Percentiles rank a stretch among this genome's conserved stretches.
These are phyloP conservation scores for Elaphurus davidianus DNA, from an alignment of 2,113 vertebrate genomes.

Conservation along the genomic window DNA sequence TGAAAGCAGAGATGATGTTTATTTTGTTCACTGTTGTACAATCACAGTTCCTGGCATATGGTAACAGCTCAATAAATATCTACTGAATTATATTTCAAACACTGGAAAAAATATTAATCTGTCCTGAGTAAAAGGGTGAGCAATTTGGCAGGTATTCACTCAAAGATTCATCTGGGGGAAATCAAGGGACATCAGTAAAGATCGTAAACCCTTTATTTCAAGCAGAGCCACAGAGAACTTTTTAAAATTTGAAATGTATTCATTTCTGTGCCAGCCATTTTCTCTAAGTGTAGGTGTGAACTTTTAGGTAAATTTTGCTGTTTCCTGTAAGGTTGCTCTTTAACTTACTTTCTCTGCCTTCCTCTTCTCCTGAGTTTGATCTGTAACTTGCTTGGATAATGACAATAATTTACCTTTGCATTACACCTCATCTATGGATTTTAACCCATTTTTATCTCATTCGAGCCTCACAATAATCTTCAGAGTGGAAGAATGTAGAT, in stretches of 20 bases:
- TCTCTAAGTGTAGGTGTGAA: background rate
- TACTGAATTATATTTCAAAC: background rate
- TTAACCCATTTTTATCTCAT: background rate
- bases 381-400: background rate
- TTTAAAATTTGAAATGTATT: background rate
- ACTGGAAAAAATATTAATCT: background rate
- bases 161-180: background rate
- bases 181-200: background rate
- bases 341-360: background rate
- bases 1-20: background rate
- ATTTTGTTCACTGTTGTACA: background rate
- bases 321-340: background rate
- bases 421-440: background rate
- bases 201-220: background rate
- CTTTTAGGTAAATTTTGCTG: background rate
- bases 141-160: background rate
- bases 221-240: background rate
- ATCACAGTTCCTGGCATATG: background rate
- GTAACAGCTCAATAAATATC: background rate
- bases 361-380: background rate
- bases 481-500: background rate
- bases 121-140: background rate
- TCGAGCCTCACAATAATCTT: background rate
- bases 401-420: background rate
- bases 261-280: background rate